A percentile compares a stretch with the other conserved stretches of the same genome.
Evolutionary conservation across 2,113 vertebrate species (phyloP).

Genomic region (Tetraodon nigroviridis): DNA sequence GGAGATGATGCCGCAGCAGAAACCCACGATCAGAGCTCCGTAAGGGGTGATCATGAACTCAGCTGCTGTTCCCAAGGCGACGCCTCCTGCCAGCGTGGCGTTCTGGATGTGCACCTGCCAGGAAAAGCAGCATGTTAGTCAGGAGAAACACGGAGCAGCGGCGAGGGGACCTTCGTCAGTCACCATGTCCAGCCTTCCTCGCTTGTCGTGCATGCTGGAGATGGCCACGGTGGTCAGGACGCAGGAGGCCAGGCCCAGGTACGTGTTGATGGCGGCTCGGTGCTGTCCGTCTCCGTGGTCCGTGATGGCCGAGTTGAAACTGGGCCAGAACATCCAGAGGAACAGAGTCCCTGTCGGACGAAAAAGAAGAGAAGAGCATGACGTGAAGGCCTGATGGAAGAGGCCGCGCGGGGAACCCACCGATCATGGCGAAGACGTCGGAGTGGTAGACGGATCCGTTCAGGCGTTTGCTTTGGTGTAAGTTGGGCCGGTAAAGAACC

Average conservation of each 20-base stretch:
- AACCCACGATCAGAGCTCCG: constrained; percentile 86
- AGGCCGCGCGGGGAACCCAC: constrained; percentile 63
- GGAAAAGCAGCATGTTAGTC: constrained; percentile 2
- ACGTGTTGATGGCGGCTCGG: constrained; percentile 89
- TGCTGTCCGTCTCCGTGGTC: constrained; percentile 87
- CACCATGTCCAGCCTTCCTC: constrained; percentile 94
- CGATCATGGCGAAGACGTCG: constrained; percentile 93
- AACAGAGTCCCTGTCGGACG: constrained; percentile 82
- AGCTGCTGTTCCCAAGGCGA: constrained; percentile 87
- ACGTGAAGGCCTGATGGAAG: not conserved
- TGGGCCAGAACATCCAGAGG: constrained; percentile 98
- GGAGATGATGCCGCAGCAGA: constrained; percentile 83
- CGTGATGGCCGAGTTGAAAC: constrained; percentile 91
- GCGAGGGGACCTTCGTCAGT: not conserved
- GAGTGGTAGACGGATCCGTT: constrained; percentile 83
- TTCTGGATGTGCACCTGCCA: constrained; percentile 95
- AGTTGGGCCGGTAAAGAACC: constrained; percentile 85
- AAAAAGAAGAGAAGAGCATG: not conserved
- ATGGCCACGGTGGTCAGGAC: constrained; percentile 85
- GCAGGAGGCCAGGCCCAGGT: constrained; percentile 81
- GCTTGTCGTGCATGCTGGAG: constrained; percentile 85
- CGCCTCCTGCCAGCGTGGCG: constrained; percentile 85
- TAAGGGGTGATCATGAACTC: constrained; percentile 94
- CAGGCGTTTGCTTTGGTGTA: constrained; percentile 82
- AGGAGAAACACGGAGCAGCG: not conserved